phyloP scores from a whole-genome alignment of 2,797 vertebrate genomes.

The Loriculus beryllinus region DNA sequence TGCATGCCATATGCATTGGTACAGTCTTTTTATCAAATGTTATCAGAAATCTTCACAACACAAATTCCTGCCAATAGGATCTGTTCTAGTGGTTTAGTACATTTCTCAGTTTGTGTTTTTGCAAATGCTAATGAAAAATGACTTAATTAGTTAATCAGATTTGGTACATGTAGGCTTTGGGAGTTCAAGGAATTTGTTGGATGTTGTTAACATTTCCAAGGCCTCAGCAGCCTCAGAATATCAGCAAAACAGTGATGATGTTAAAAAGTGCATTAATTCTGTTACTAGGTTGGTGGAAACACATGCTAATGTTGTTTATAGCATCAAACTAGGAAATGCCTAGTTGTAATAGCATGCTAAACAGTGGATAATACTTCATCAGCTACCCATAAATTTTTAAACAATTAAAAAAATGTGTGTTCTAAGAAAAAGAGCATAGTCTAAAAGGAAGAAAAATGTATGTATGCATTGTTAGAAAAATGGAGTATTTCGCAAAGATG shows the following conservation, averaged over 20 bases:
- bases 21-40: not conserved
- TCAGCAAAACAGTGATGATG: not conserved
- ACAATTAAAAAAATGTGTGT: not conserved
- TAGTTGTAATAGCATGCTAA: not conserved
- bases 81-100: not conserved
- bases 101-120: not conserved
- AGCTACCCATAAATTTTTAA: not conserved
- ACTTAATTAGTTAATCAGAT: not conserved
- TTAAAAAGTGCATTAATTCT: not conserved
- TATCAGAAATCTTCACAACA: not conserved
- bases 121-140: rapidly evolving
- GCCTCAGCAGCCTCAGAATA: not conserved
- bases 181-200: not conserved
- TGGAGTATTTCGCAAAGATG: not conserved
- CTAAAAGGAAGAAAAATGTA: not conserved
- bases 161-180: not conserved
- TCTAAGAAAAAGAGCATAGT: not conserved
- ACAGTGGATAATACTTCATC: not conserved
- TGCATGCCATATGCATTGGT: not conserved
- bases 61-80: not conserved
- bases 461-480: not conserved
- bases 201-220: not conserved
- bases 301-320: not conserved
- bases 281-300: not conserved
- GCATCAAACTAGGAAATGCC: not conserved